These are phyloP conservation scores for Drosophila meridiana DNA, from an alignment of 2,888 invertebrate genomes.

Conservation along the genomic window DNA sequence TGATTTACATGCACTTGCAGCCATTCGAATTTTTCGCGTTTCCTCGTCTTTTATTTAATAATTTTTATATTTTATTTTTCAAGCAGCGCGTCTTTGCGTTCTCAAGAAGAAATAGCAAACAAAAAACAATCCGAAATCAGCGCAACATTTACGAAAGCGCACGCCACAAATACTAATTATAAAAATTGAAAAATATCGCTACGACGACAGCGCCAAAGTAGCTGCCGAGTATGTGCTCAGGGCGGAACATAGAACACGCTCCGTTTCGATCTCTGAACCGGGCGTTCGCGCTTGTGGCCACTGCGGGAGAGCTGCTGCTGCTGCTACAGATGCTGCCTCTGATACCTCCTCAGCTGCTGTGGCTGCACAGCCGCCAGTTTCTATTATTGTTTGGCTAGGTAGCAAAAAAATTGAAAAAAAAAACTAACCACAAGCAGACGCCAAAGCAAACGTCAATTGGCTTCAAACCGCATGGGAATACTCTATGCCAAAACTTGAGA, in stretches of 20 bases:
- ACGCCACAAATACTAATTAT: conserved; percentile 82
- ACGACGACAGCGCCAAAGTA: conserved; percentile 67
- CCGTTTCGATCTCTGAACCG: conserved; percentile 63
- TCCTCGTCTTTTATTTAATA: conserved; percentile 22
- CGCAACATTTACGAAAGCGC: conserved; percentile 81
- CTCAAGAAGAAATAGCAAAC: conserved; percentile 39
- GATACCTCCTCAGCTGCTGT: conserved; percentile 1
- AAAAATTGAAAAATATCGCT: conserved; percentile 79
- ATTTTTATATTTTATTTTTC: neutral
- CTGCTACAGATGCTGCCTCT: neutral
- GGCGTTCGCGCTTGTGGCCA: conserved; percentile 39
- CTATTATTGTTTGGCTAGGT: conserved; percentile 75
- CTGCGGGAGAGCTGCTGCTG: conserved; percentile 66
- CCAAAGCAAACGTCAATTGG: conserved; percentile 25
- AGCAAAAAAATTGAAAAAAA: conserved; percentile 56
- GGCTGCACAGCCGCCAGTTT: conserved; percentile 53
- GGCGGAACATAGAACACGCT: conserved; percentile 54
- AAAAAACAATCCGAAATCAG: conserved; percentile 72
- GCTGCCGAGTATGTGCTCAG: conserved; percentile 64
- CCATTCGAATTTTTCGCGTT: conserved; percentile 50
- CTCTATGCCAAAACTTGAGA: conserved; percentile 20
- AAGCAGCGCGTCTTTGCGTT: conserved; percentile 31
- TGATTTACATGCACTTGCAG: conserved; percentile 68
- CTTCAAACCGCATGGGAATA: conserved; percentile 31
- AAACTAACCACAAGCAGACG: conserved; percentile 42